Percentiles rank a stretch among this genome's conserved stretches.
These are phyloP conservation scores for Lutjanus argentimaculatus DNA, from an alignment of 2,797 vertebrate genomes.

Conservation along the genomic window DNA sequence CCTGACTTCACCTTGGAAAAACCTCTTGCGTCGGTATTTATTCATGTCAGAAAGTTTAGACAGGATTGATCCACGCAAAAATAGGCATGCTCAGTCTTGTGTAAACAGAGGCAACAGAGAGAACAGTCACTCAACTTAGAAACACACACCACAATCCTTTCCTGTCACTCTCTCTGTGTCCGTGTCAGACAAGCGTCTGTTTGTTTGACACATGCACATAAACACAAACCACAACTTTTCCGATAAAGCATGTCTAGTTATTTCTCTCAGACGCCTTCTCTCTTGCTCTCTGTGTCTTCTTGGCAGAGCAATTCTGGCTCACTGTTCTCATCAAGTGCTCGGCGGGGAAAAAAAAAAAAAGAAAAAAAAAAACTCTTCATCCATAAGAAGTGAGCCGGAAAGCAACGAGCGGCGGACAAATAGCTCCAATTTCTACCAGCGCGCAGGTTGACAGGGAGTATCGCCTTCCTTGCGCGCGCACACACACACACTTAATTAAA, in stretches of 20 bases:
- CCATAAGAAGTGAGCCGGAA: conserved; percentile 61
- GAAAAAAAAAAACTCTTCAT: conserved; percentile 41
- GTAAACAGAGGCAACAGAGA: conserved; percentile 34
- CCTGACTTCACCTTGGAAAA: conserved; percentile 38
- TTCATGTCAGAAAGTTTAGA: conserved; percentile 47
- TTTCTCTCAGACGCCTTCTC: conserved; percentile 52
- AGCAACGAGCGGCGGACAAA: conserved; percentile 66
- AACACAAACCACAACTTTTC: conserved; percentile 60
- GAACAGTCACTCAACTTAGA: conserved; percentile 42
- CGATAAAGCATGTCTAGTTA: conserved; percentile 62
- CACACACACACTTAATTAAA: conserved; percentile 73
- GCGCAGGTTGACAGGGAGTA: conserved; percentile 64
- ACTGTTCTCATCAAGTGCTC: conserved; percentile 65
- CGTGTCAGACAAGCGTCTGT: conserved; percentile 48
- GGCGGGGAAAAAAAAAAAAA: not conserved
- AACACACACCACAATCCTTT: conserved; percentile 43
- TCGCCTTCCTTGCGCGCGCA: conserved; percentile 30
- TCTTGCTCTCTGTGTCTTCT: conserved; percentile 47
- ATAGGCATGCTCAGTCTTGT: conserved; percentile 38
- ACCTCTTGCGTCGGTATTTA: conserved; percentile 11
- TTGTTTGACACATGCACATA: conserved; percentile 63
- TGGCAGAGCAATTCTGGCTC: conserved; percentile 71
- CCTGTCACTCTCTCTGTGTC: conserved; percentile 35
- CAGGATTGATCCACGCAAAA: conserved; percentile 37
- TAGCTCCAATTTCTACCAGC: conserved; percentile 69